Percentiles rank a stretch among this genome's conserved stretches.
Conservation (phyloP, 1,140 invertebrate species). For the Steinernema khuongi region DNA sequence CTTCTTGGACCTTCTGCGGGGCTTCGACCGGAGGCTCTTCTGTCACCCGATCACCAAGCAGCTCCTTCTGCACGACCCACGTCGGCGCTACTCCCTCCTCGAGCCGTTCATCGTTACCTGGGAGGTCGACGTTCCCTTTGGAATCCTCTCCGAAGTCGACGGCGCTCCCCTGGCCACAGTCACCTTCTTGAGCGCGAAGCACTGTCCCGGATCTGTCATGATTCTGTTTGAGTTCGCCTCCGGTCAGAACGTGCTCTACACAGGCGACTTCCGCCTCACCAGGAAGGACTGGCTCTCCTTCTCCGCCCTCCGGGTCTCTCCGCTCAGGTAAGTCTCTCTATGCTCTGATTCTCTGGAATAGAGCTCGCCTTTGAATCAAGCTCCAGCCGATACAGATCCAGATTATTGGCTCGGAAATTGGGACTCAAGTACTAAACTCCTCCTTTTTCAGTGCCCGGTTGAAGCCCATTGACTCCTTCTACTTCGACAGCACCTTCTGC, state of each 20-base stretch:
- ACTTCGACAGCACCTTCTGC: constrained; percentile 7
- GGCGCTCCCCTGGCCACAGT: neutral
- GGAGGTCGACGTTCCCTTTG: neutral
- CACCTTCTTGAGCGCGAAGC: neutral
- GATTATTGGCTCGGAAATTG: no score
- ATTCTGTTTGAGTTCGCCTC: neutral
- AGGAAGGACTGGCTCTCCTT: neutral
- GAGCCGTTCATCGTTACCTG: neutral
- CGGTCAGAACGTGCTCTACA: neutral
- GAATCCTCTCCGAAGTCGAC: neutral
- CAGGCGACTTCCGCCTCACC: neutral
- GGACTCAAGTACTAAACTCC: neutral
- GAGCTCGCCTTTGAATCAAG: no score
- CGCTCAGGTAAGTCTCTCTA: neutral
- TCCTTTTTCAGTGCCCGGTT: neutral
- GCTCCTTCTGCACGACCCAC: neutral
- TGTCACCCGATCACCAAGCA: constrained; percentile 8
- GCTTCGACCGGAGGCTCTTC: neutral
- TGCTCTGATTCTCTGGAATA: no score
- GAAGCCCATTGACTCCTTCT: neutral
- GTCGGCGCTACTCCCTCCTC: neutral
- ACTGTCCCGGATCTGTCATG: neutral
- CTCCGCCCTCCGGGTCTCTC: neutral
- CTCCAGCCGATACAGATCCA: no score
- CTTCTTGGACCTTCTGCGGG: neutral